Evolutionary conservation across 37 sponge, comb jelly and placozoan species (phyloP), one percentile per base, ranked within the genome.

Genomic region (Beroe ovata): DNA sequence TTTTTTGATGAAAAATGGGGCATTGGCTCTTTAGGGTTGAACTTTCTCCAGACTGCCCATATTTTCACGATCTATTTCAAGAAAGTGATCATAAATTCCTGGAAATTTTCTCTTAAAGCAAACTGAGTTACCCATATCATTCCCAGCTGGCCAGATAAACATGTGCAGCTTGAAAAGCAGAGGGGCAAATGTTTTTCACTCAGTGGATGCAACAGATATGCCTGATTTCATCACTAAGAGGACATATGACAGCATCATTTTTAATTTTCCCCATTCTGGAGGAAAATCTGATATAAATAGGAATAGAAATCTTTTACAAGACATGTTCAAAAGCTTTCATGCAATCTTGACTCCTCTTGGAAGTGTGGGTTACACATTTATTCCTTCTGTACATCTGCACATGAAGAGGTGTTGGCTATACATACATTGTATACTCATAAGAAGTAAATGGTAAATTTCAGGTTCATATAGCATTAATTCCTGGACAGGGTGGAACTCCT

Each of bases 191-290:
- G 54, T 77, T 23, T 3, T 77, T 18, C 41, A 32, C 41, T 39
- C 42, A 28, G 23, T 77, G 1, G 84, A 77, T 42, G 84, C 28
- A 4, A 77, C 84, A 25, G 21, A 40, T 40, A 25, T 77, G 4
- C 84, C 84, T 4, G 38, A 22, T 41, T 3, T 1, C 1, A 3
- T 77, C 1, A 21, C 1, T 14, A 38, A 4, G 23, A 42, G 28
- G 25, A 33, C 39, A 29, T 77, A 42, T 40, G 47, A 77, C 28
- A 38, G 22, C 22, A 42, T 77, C 33, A 33, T 36, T 26, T 77
- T 77, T 54, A 77, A 77, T 25, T 77, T 77, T 23, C 84, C 84
- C n/a, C 84, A 77, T 54, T 26, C 84, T 39, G 84, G 84, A 40
- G 84, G 84, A 1, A 77, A 77, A 25, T 20, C 36, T 2, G 41